Evolutionary conservation across 37 sponge, comb jelly and placozoan genomes (phyloP).

Genomic region (Ianthella basta): DNA sequence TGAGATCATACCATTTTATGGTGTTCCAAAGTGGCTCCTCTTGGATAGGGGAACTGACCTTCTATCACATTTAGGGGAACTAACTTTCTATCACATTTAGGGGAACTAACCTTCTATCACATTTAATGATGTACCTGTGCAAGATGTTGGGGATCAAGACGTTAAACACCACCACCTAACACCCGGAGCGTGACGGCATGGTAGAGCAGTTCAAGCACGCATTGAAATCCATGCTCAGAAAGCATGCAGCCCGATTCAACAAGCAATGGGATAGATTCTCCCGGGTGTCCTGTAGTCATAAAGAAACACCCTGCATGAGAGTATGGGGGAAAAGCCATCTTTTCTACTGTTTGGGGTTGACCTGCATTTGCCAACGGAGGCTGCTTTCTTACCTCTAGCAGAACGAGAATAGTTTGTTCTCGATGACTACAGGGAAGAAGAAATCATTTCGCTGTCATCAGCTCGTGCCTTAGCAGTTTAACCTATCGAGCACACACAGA

Average conservation of each 20-base stretch:
- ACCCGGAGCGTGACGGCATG: constrained; percentile 57
- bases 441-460: constrained; percentile 16
- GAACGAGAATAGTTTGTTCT: background rate
- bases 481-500: constrained; percentile 6
- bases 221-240: constrained; percentile 37
- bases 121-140: constrained; percentile 47
- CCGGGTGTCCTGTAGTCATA: constrained; percentile 26
- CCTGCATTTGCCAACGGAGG: constrained; percentile 25
- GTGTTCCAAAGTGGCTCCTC: constrained; percentile 40
- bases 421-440: constrained; percentile 35
- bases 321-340: constrained; percentile 42
- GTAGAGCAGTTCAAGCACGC: constrained; percentile 52
- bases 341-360: constrained; percentile 49
- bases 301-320: constrained; percentile 35
- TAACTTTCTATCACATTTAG: no score
- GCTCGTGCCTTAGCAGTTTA: constrained; percentile 28
- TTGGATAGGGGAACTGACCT: no score
- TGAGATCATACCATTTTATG: constrained; percentile 49
- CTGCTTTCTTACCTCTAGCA: constrained; percentile 21
- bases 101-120: constrained; percentile 53
- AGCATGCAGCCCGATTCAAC: constrained; percentile 33
- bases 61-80: no score
- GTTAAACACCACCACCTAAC: constrained; percentile 45
- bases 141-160: constrained; percentile 33
- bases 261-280: constrained; percentile 42